Evolutionary conservation across 2,113 vertebrate species (phyloP).

Genomic region (Hippocampus zosterae): DNA sequence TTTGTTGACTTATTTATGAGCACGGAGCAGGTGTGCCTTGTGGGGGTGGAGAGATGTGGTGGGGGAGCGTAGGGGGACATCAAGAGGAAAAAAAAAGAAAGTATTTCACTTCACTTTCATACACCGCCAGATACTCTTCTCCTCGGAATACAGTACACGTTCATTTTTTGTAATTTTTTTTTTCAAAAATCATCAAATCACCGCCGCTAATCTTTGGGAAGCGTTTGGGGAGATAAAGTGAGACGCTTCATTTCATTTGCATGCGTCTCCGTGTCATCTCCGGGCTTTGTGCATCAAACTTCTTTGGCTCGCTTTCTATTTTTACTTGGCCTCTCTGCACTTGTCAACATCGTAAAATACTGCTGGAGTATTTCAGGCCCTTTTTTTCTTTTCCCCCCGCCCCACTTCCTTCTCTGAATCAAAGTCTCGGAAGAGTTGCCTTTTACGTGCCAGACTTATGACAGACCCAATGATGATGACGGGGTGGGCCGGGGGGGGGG

Average conservation of each 20-base stretch:
- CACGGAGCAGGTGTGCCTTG: conserved; percentile 40
- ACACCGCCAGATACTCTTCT: background rate
- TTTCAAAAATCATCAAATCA: no score
- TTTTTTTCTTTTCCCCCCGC: background rate
- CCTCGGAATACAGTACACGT: no score
- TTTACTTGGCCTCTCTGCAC: background rate
- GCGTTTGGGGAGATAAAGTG: background rate
- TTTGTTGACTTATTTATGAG: conserved; percentile 57
- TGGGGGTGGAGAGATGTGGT: background rate
- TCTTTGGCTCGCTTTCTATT: background rate
- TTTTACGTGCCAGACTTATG: background rate
- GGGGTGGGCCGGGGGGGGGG: no score
- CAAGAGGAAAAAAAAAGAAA: background rate
- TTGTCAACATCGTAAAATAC: background rate
- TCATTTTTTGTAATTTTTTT: no score
- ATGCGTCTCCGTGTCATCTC: background rate
- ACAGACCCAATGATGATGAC: background rate
- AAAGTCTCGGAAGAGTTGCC: background rate
- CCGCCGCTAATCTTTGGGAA: no score
- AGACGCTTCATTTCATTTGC: background rate
- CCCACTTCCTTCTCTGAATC: background rate
- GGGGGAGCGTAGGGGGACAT: background rate
- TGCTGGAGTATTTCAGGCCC: background rate
- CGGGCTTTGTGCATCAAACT: background rate
- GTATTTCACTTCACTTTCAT: background rate